Evolutionary conservation across 1,140 invertebrate species (phyloP), one percentile per base, ranked within the genome.

Genomic region (Polypedilum pembai): DNA sequence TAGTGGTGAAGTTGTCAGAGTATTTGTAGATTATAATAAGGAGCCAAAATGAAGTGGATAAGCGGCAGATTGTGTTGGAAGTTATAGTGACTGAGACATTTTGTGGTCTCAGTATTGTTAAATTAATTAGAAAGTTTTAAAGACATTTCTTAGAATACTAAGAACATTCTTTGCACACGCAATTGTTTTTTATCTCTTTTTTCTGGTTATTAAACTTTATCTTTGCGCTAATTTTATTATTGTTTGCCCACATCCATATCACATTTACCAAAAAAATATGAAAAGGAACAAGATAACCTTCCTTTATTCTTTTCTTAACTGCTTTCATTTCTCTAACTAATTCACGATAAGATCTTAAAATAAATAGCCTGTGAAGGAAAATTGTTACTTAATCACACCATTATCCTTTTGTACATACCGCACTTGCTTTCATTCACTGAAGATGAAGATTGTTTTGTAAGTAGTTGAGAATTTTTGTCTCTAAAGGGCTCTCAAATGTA

Each of bases 1-100:
- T 83, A 94, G 93, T 76, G 94, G 94, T 75, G 94, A 95, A 84
- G 90, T 94, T 0, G 92, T 96, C n/a, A 85, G 92, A 76, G 94
- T 95, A 5, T 95, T 93, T 81, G 94, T 95, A 1, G 91, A 94
- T 81, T 92, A 93, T 79, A 89, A 89, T 80, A 87, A 87, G 74
- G 81, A 84, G 76, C 84, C 84, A 45, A 84, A 85, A 78, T 81
- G 24, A 33, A 33, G 24, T 33, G 24, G 83, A 75, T 79, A 79
- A 41, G 15, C 41, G 8, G 15, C 8, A 21, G 63, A 76, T 12
- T n/a, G 45, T n/a, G 45, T n/a, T n/a, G 8, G 45, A 56, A 56
- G 12, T 56, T 56, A 15, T 56, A 56, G 8, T 12, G 12, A 56
- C 24, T 33, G 45, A n/a, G 12, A 4, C 45, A 56, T 56, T 56